Conservation (phyloP, 2,888 invertebrate species). For the Gymnoscelis rufifasciata region DNA sequence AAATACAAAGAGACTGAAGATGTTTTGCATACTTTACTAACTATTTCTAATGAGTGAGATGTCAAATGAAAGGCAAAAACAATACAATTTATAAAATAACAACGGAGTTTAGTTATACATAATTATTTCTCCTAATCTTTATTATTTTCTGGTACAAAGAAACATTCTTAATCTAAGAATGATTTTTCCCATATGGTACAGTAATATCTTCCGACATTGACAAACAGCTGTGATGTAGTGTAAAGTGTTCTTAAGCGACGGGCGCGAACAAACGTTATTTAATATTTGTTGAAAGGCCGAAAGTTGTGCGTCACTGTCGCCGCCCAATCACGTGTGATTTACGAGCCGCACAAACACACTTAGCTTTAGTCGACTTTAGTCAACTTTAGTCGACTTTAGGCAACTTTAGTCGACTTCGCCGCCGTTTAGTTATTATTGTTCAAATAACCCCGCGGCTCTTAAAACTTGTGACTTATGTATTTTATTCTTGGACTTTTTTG, state of each 20-base stretch:
- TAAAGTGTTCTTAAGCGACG: slow-evolving; percentile 7
- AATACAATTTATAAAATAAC: too few relatives aligned
- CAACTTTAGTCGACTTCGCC: background rate
- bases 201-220: too few relatives aligned
- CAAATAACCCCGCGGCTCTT: background rate
- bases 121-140: too few relatives aligned
- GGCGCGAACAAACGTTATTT: slow-evolving; percentile 8
- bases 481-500: background rate
- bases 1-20: too few relatives aligned
- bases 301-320: slow-evolving; percentile 18
- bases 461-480: background rate
- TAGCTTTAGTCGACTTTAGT: slow-evolving; percentile 3
- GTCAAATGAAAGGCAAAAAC: too few relatives aligned
- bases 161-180: too few relatives aligned
- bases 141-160: too few relatives aligned
- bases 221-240: background rate
- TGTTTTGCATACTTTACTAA: too few relatives aligned
- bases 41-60: too few relatives aligned
- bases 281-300: slow-evolving; percentile 10
- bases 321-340: slow-evolving; percentile 15
- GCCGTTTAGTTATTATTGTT: background rate
- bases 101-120: too few relatives aligned
- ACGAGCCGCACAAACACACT: slow-evolving; percentile 8
- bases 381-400: background rate
- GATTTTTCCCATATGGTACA: too few relatives aligned